These are phyloP conservation scores for Microhierax caerulescens DNA, from an alignment of 2,797 vertebrate species.

Conservation along the genomic window DNA sequence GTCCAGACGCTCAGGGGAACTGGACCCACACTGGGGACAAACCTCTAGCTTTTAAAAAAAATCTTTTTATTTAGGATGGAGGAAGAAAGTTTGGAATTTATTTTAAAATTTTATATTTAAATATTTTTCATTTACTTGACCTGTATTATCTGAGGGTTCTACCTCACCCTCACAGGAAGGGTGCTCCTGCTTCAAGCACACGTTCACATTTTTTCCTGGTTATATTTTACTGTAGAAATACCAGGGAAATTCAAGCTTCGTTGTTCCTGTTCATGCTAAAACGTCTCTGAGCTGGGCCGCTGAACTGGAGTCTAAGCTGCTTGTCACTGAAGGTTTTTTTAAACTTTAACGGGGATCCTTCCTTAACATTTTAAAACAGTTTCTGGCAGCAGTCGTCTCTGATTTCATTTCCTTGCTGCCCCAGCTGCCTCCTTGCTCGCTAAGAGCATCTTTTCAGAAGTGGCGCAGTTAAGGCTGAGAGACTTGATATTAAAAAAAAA, in stretches of 20 bases:
- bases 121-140: neutral
- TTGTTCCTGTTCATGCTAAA: neutral
- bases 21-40: neutral
- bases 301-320: neutral
- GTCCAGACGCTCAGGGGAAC: neutral
- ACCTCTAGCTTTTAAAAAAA: neutral
- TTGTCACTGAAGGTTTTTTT: neutral
- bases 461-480: neutral
- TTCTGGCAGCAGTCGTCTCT: neutral
- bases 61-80: neutral
- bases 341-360: neutral
- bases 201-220: neutral
- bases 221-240: neutral
- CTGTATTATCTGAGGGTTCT: neutral
- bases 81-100: neutral
- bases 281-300: neutral
- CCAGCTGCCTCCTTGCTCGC: neutral
- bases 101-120: neutral
- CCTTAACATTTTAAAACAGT: neutral
- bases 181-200: neutral
- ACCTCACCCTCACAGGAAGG: neutral
- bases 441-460: neutral
- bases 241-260: neutral
- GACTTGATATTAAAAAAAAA: neutral
- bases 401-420: neutral